Evolutionary conservation across 2,113 vertebrate genomes (phyloP).

Genomic region (Apistogramma diplotaenia): DNA sequence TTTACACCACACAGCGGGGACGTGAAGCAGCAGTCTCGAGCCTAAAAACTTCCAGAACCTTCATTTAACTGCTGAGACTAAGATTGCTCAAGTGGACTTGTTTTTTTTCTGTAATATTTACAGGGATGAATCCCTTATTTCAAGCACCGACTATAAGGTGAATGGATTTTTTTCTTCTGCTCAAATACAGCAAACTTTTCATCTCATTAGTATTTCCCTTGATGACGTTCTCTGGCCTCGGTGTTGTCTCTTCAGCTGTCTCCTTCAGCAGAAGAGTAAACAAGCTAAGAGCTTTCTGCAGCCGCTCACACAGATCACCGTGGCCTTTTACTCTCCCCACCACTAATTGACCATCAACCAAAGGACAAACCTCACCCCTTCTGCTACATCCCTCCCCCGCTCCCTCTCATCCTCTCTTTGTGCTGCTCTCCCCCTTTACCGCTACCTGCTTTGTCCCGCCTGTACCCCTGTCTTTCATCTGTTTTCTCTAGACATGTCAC

Average conservation of each 20-base stretch:
- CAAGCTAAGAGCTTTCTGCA: slow-evolving; percentile 55
- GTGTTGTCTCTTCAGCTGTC: slow-evolving; percentile 56
- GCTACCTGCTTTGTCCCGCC: not conserved
- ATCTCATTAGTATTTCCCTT: slow-evolving; percentile 36
- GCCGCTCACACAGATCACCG: slow-evolving; percentile 32
- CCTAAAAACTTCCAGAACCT: not conserved
- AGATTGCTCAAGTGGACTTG: not conserved
- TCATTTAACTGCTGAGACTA: no score
- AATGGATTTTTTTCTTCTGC: not conserved
- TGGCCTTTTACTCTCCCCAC: slow-evolving; percentile 41
- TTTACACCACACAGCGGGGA: not conserved
- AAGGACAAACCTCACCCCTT: slow-evolving; percentile 53
- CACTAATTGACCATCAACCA: slow-evolving; percentile 66
- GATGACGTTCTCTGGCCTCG: slow-evolving; percentile 28
- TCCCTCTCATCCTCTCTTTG: slow-evolving; percentile 30
- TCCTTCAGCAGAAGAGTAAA: slow-evolving; percentile 52
- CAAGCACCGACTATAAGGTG: not conserved
- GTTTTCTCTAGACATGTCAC: not conserved
- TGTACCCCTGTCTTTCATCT: slow-evolving; percentile 15
- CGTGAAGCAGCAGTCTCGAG: no score
- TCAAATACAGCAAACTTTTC: not conserved
- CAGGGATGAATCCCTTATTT: not conserved
- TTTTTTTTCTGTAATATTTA: not conserved
- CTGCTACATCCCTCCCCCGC: slow-evolving; percentile 11
- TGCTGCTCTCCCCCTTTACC: slow-evolving; percentile 2